Conservation (phyloP, 2,888 invertebrate species). For the Allophyes oxyacanthae region DNA sequence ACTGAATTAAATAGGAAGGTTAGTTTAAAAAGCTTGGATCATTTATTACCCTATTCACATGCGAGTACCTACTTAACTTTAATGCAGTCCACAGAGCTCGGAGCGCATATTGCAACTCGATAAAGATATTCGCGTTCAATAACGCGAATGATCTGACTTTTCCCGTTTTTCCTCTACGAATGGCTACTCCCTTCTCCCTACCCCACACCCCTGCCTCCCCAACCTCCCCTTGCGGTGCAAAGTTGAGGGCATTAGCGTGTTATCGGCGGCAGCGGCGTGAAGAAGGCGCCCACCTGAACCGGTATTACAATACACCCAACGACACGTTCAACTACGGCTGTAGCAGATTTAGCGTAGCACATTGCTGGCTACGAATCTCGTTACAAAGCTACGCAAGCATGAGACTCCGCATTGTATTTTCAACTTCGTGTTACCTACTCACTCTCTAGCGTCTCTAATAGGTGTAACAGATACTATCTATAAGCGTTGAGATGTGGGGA, state of each 20-base stretch:
- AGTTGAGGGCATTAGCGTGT: constrained; percentile 90
- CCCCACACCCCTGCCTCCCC: constrained; percentile 54
- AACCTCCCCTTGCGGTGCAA: constrained; percentile 85
- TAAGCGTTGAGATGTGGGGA: constrained; percentile 89
- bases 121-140: constrained; percentile 88
- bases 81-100: constrained; percentile 39
- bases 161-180: constrained; percentile 84
- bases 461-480: constrained; percentile 87
- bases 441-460: constrained; percentile 66
- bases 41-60: constrained; percentile 31
- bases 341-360: constrained; percentile 47
- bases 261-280: constrained; percentile 86
- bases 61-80: constrained; percentile 32
- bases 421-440: constrained; percentile 29
- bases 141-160: constrained; percentile 87
- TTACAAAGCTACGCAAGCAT: constrained; percentile 5
- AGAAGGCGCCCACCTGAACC: constrained; percentile 87
- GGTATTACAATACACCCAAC: constrained; percentile 65
- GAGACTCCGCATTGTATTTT: constrained; percentile 65
- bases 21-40: neutral
- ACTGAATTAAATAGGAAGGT: too few relatives aligned
- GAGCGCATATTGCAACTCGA: constrained; percentile 79
- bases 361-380: constrained; percentile 56
- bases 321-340: constrained; percentile 60
- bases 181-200: constrained; percentile 64